phyloP scores from a whole-genome alignment of 92 coral and sea anemone species.

The Umimayanthus chanpuru region DNA sequence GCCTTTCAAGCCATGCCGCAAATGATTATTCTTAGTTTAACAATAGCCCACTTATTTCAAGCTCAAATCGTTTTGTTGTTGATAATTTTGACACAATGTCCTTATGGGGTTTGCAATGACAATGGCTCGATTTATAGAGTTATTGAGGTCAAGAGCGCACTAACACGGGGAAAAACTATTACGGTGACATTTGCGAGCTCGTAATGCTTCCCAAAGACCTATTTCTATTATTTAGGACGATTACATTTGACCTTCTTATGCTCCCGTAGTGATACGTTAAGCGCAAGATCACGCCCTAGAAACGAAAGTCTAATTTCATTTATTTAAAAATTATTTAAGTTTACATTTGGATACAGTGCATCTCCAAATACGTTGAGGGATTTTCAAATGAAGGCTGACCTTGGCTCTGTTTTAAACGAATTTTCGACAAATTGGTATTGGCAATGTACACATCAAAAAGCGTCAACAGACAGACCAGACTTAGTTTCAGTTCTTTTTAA shows the following conservation, averaged over 20 bases:
- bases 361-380: slow-evolving; percentile 6
- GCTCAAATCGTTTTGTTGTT: slow-evolving; percentile 83
- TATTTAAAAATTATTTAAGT: slow-evolving; percentile 48
- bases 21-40: slow-evolving; percentile 62
- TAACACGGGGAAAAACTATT: slow-evolving; percentile 33
- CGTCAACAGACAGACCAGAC: slow-evolving; percentile 15
- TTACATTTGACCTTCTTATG: slow-evolving; percentile 38
- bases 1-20: slow-evolving; percentile 74
- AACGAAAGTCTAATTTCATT: slow-evolving; percentile 42
- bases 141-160: slow-evolving; percentile 49
- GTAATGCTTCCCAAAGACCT: slow-evolving; percentile 16
- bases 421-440: slow-evolving; percentile 14
- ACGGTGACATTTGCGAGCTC: slow-evolving; percentile 28
- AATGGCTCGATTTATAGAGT: slow-evolving; percentile 69
- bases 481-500: neutral
- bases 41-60: slow-evolving; percentile 85
- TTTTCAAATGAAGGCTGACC: neutral
- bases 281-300: slow-evolving; percentile 37
- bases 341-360: slow-evolving; percentile 44
- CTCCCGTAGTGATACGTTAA: slow-evolving; percentile 24
- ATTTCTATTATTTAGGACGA: slow-evolving; percentile 1
- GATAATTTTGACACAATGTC: slow-evolving; percentile 83
- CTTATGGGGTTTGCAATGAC: slow-evolving; percentile 68
- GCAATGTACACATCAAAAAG: slow-evolving; percentile 18
- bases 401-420: slow-evolving; percentile 7